Percentiles rank a stretch among this genome's conserved stretches.
These are phyloP conservation scores for Psilopsiagon aymara DNA, from an alignment of 2,113 vertebrate genomes.

Conservation along the genomic window DNA sequence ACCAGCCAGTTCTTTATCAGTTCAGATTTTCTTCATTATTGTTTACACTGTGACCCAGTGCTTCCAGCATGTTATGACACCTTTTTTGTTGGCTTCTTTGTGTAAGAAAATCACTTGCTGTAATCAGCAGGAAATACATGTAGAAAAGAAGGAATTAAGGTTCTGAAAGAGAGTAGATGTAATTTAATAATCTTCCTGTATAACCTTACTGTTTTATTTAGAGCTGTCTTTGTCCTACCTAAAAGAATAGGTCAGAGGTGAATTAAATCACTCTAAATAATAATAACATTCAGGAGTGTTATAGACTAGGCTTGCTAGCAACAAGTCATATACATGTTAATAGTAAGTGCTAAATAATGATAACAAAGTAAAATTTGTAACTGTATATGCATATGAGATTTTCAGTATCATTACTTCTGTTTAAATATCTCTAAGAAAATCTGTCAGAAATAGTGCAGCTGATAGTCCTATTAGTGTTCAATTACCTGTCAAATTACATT, in stretches of 20 bases:
- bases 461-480: neutral
- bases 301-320: neutral
- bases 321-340: neutral
- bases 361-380: neutral
- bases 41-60: neutral
- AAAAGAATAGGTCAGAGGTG: neutral
- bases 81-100: neutral
- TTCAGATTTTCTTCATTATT: slow-evolving; percentile 4
- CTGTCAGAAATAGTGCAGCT: neutral
- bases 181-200: slow-evolving; percentile 57
- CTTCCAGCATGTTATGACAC: slow-evolving; percentile 34
- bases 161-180: slow-evolving; percentile 60
- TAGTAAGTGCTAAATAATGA: neutral
- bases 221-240: neutral
- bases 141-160: slow-evolving; percentile 70
- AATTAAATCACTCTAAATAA: neutral
- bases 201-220: neutral
- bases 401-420: neutral
- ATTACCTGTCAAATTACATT: neutral
- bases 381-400: neutral
- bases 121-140: slow-evolving; percentile 62
- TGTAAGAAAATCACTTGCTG: slow-evolving; percentile 45
- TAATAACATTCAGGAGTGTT: neutral
- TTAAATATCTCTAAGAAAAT: neutral
- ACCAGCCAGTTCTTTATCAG: neutral